phyloP scores from a whole-genome alignment of 2,888 invertebrate species.

The Axea sp. region DNA sequence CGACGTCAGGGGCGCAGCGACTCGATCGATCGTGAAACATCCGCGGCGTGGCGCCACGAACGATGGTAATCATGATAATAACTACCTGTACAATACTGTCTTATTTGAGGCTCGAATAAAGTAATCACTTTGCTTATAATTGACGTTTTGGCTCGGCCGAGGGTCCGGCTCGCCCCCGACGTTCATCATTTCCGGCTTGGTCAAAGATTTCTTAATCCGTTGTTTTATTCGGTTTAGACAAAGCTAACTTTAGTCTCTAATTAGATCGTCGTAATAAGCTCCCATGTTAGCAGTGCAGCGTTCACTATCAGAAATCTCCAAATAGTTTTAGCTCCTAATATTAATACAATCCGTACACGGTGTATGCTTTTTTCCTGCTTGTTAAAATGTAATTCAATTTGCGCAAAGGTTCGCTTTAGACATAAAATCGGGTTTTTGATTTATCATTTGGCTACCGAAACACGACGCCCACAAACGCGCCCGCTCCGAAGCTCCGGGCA shows the following conservation, averaged over 20 bases:
- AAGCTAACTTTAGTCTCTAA: constrained; percentile 4
- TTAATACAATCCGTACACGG: constrained; percentile 24
- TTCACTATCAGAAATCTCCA: constrained; percentile 33
- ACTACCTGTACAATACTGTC: constrained; percentile 48
- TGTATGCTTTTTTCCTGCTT: background rate
- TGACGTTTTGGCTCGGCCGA: constrained; percentile 44
- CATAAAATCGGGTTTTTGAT: constrained; percentile 3
- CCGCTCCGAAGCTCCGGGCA: too few relatives aligned
- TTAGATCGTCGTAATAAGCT: constrained; percentile 29
- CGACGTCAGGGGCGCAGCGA: constrained; percentile 25
- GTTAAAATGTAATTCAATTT: background rate
- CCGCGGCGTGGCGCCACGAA: constrained; percentile 12
- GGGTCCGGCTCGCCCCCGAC: constrained; percentile 8
- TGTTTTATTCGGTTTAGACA: background rate
- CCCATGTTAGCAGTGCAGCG: constrained; percentile 33
- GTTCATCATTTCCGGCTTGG: constrained; percentile 2
- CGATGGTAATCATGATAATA: constrained; percentile 15
- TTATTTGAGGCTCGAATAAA: constrained; percentile 37
- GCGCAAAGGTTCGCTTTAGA: background rate
- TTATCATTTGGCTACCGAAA: too few relatives aligned
- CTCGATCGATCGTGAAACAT: constrained; percentile 23
- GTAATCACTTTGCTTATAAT: constrained; percentile 47
- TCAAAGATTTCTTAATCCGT: background rate
- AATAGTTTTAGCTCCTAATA: constrained; percentile 34
- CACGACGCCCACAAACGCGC: too few relatives aligned